Base-by-base conservation (phyloP, 2,888 invertebrate species). In the Dasysyrphus albostriatus region DNA sequence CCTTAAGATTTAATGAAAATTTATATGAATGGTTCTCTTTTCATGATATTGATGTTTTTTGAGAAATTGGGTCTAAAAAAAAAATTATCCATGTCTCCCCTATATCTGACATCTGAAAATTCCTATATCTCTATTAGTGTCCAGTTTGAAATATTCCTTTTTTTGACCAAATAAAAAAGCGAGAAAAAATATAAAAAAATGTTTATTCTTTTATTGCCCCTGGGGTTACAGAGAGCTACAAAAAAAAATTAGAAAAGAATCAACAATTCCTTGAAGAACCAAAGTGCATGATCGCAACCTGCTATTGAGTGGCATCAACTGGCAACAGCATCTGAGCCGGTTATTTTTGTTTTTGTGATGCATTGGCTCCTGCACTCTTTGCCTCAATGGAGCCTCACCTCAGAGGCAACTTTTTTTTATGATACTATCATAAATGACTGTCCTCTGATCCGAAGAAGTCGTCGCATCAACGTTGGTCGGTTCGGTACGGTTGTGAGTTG, bases 51-150 rank as follows among this genome's bases (percentile, higher is more conserved):
- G 42, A 0, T 0, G 14, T 14, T 42, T 2, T n/a, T 42, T 42
- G 5, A 42, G 24, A 24, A 1, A 24, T 24, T n/a, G n/a, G n/a
- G 24, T 2, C 24, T 3, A 42, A 32, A 32, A 8, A 3, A 5
- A 19, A 9, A 16, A 10, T 5, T 19, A 42, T 4, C 24, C 24
- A 8, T 10, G 8, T 61, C 7, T 61, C 24, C n/a, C 61, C 61
- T 61, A 61, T 3, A 42, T 61, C 5, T 10, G 7, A 37, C n/a
- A 54, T 54, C 3, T 19, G 12, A 29, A 69, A 39, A 54, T 24
- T 72, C 32, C 37, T 79, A 87, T 87, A 83, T 83, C 87, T 87
- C 87, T 87, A 87, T 87, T 87, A 87, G 87, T 79, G 78, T 65
- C 78, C 74, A 87, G 87, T 72, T 83, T 39, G 24, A 24, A 70